Evolutionary conservation across 2,888 invertebrate species (phyloP).

Genomic region (Cryptocephalus moraei): DNA sequence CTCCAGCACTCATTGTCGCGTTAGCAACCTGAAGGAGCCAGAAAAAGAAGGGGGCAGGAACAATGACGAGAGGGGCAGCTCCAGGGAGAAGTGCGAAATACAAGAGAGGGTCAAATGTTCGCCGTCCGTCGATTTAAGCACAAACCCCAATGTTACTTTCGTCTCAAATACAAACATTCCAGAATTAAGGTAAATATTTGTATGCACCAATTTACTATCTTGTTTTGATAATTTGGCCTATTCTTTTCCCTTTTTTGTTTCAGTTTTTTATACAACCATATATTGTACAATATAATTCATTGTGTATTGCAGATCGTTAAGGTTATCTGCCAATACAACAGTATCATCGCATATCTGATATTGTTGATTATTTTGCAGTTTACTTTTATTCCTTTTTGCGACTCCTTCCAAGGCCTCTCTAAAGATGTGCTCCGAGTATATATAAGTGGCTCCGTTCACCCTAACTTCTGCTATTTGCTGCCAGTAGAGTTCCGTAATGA

Average conservation of each 20-base stretch:
- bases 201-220: too few relatives aligned
- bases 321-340: too few relatives aligned
- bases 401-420: too few relatives aligned
- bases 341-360: too few relatives aligned
- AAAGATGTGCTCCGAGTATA: too few relatives aligned
- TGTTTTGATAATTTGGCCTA: background rate
- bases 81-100: constrained; percentile 4
- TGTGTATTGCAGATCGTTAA: too few relatives aligned
- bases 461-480: too few relatives aligned
- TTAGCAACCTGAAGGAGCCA: constrained; percentile 3
- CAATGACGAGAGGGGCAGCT: too few relatives aligned
- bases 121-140: constrained; percentile 30
- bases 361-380: too few relatives aligned
- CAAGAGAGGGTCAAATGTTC: constrained; percentile 26
- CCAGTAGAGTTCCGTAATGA: too few relatives aligned
- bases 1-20: constrained; percentile 18
- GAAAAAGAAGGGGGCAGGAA: background rate
- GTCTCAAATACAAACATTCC: constrained; percentile 29
- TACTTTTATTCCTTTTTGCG: too few relatives aligned
- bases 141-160: constrained; percentile 33
- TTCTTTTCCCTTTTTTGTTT: constrained; percentile 1
- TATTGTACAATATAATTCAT: background rate
- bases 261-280: background rate
- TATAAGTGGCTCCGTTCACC: too few relatives aligned
- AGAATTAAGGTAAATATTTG: constrained; percentile 26